phyloP scores from a whole-genome alignment of 2,113 vertebrate genomes.

The mouse (Mus musculus) region DNA sequence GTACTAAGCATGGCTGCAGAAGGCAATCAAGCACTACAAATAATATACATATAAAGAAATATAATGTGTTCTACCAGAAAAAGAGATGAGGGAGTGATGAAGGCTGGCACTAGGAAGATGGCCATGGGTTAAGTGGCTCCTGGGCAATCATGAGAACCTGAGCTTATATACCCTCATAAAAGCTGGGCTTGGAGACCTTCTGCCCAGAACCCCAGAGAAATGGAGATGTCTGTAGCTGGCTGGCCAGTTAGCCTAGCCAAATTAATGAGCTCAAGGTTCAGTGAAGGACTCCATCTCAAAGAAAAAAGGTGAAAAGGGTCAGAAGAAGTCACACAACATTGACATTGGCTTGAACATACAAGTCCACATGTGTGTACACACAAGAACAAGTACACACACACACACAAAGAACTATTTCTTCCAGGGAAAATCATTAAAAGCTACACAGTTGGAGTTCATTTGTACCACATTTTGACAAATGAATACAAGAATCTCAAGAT shows the following conservation, averaged over 20 bases:
- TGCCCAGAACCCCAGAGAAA: not conserved
- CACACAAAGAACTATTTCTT: not conserved
- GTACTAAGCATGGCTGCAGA: constrained; percentile 44
- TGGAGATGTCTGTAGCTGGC: not conserved
- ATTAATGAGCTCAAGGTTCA: too few relatives aligned
- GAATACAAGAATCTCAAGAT: constrained; percentile 33
- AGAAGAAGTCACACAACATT: not conserved
- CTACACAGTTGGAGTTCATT: not conserved
- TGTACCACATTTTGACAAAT: constrained; percentile 39
- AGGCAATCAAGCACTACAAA: constrained; percentile 24
- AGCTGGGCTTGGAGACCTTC: not conserved
- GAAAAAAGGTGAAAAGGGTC: not conserved
- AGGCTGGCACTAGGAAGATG: not conserved
- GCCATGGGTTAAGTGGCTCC: not conserved
- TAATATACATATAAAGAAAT: not conserved
- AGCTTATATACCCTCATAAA: not conserved
- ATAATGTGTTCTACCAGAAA: not conserved
- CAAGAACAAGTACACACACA: not conserved
- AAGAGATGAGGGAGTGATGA: constrained; percentile 21
- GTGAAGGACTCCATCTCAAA: not conserved
- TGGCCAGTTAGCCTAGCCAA: not conserved
- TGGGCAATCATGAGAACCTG: not conserved
- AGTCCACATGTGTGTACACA: not conserved
- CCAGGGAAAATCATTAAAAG: not conserved
- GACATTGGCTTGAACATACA: not conserved